These are phyloP conservation scores for Mixornis gularis DNA, from an alignment of 2,113 vertebrate species.

Conservation along the genomic window DNA sequence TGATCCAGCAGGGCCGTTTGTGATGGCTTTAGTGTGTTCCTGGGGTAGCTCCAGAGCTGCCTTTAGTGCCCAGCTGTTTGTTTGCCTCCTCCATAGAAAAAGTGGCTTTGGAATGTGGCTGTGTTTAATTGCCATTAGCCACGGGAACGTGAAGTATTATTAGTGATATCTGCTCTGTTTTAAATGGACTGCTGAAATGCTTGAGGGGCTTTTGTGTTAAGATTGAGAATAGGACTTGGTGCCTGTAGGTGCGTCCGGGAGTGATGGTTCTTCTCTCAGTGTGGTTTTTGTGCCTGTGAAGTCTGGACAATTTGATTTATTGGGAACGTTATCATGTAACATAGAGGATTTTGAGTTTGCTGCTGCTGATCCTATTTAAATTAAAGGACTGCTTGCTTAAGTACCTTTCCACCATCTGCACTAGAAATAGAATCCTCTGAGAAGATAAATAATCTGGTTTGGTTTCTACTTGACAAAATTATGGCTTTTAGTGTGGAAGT, in stretches of 20 bases:
- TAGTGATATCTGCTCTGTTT: background rate
- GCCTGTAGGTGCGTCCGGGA: background rate
- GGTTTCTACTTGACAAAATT: background rate
- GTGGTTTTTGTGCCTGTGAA: background rate
- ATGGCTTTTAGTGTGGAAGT: background rate
- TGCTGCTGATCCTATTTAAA: background rate
- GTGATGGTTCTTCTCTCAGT: background rate
- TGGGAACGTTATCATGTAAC: background rate
- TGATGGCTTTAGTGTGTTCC: background rate
- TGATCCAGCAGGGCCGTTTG: fast-evolving
- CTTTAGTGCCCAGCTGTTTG: background rate
- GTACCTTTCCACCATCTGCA: background rate
- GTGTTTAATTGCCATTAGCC: background rate
- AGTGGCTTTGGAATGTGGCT: background rate
- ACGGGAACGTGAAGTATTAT: background rate
- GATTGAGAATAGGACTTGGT: background rate
- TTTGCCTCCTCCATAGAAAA: background rate
- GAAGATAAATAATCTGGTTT: background rate
- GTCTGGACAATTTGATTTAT: background rate
- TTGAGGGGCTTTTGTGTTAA: background rate
- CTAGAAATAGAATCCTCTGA: background rate
- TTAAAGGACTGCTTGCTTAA: background rate
- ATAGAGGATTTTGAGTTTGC: background rate
- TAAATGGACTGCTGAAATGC: background rate
- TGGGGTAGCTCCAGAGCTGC: background rate